Base-by-base conservation (phyloP, 2,113 vertebrate genomes). In the Campylorhamphus procurvoides region DNA sequence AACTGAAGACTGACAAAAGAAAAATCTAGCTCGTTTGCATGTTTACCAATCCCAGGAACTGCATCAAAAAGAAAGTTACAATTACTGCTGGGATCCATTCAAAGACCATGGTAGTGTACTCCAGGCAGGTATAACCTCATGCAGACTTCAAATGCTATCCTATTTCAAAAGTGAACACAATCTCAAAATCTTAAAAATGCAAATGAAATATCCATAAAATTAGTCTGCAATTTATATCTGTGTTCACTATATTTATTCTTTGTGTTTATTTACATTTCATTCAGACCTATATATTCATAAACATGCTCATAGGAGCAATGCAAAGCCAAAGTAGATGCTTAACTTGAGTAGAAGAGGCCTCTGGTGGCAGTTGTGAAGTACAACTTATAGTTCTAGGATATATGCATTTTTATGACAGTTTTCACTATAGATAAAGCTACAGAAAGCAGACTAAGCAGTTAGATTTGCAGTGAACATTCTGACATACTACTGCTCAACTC, bases 271-370 rank as follows among this genome's bases (percentile, higher is more conserved):
- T 64, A 88, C 78, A 2, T 82, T 83, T 83, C 33, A 14, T 46
- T 77, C 18, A 35, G 33, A 86, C 59, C 18, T n/a, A 37, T 55
- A 64, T 40, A 68, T 55, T 92, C 53, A 76, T 42, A 80, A 90
- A 50, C 4, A 10, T 3, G 3, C 52, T 52, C 58, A 55, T 0
- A 55, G 20, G 46, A 87, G 46, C n/a, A 66, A 60, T 47, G 49
- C 10, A 39, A 94, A 95, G 60, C 31, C 42, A 84, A 88, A 73
- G 16, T 28, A 78, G 62, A 28, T 1, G 4, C 39, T 78, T 96
- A 95, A 88, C 49, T 72, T 92, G 79, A 95, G 84, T 59, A 93
- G 86, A 93, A 96, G 97, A 96, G 97, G 97, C 98, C 97, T 97
- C 98, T 98, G 97, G 95, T 96, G 97, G 97, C 39, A 83, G 69